phyloP scores from a whole-genome alignment of 1,140 invertebrate species.

The Hestina assimilis region DNA sequence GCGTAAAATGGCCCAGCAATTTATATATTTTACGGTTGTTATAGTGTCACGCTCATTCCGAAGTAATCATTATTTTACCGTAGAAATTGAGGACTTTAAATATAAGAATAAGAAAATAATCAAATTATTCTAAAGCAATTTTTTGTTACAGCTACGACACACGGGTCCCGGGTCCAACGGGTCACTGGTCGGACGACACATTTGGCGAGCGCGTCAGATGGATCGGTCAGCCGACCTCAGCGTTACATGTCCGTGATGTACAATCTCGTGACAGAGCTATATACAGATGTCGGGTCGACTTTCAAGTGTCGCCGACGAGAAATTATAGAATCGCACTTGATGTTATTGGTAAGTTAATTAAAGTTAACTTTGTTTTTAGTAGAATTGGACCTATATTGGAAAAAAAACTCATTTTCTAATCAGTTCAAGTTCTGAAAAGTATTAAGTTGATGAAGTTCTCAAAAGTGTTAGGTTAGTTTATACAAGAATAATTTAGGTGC shows the following conservation, averaged over 20 bases:
- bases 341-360: constrained; percentile 86
- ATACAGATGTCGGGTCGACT: constrained; percentile 90
- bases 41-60: too few species aligned
- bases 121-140: neutral
- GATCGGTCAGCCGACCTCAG: constrained; percentile 79
- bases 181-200: constrained; percentile 81
- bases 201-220: constrained; percentile 80
- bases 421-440: too few species aligned
- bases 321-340: constrained; percentile 88
- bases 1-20: too few species aligned
- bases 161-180: constrained; percentile 77
- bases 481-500: too few species aligned
- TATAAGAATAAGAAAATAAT: too few species aligned
- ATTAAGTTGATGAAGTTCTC: too few species aligned
- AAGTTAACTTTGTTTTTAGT: neutral
- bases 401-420: too few species aligned
- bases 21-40: too few species aligned
- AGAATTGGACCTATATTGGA: too few species aligned
- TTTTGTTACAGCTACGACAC: constrained; percentile 81
- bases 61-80: neutral
- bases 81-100: too few species aligned
- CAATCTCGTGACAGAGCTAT: constrained; percentile 84
- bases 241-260: constrained; percentile 82
- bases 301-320: constrained; percentile 87
- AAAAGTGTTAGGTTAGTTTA: too few species aligned